Percentiles rank a stretch among this genome's conserved stretches.
Conservation (phyloP, 1,140 invertebrate species). For the Elymnias hypermnestra region DNA sequence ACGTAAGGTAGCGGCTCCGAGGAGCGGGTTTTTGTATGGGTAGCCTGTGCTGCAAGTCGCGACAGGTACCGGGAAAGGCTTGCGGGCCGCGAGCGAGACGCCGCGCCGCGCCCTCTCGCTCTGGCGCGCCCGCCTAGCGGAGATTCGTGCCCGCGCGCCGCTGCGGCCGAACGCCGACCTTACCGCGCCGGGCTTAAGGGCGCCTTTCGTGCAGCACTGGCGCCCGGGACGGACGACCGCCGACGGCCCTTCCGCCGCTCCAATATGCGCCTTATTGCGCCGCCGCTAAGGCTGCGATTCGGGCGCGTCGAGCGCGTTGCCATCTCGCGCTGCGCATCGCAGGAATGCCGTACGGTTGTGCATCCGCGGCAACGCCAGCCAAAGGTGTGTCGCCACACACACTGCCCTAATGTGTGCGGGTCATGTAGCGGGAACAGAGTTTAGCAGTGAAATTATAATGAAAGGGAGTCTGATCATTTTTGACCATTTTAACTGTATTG, state of each 20-base stretch:
- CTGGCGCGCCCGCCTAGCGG: too few relatives aligned
- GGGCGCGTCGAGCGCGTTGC: too few relatives aligned
- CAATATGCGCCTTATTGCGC: too few relatives aligned
- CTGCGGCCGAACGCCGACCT: too few relatives aligned
- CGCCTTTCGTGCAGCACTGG: too few relatives aligned
- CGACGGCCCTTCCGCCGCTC: too few relatives aligned
- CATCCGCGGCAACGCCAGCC: slow-evolving; percentile 42
- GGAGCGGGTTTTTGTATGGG: slow-evolving; percentile 73
- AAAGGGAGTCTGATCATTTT: slow-evolving; percentile 74
- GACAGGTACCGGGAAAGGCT: slow-evolving; percentile 75
- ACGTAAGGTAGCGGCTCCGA: slow-evolving; percentile 74
- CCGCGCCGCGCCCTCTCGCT: too few relatives aligned
- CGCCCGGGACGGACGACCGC: too few relatives aligned
- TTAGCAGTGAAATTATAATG: slow-evolving; percentile 74
- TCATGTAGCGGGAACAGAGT: slow-evolving; percentile 72
- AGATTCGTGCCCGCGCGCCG: too few relatives aligned
- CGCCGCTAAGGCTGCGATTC: too few relatives aligned
- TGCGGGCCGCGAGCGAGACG: slow-evolving; percentile 57
- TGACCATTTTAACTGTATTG: slow-evolving; percentile 42
- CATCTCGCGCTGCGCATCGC: slow-evolving; percentile 40
- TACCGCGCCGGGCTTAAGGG: too few relatives aligned
- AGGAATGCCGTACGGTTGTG: slow-evolving; percentile 74
- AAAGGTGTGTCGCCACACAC: slow-evolving; percentile 58
- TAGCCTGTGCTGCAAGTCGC: too few relatives aligned
- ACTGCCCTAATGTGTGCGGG: slow-evolving; percentile 74